Conservation (phyloP, 2,888 invertebrate species). For the Eristalinus sepulchralis region DNA sequence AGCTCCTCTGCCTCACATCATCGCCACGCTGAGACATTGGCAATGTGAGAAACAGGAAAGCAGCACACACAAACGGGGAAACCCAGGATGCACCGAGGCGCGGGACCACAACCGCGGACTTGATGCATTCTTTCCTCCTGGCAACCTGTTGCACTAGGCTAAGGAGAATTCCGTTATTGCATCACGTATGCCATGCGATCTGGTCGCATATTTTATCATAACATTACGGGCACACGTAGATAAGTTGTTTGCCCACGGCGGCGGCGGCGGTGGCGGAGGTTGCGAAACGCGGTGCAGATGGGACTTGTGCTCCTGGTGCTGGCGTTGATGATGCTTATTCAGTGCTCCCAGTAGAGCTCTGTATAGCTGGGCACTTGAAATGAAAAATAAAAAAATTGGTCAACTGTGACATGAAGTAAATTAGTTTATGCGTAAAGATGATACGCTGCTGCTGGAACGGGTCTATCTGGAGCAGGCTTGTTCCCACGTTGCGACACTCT, state of each 20-base stretch:
- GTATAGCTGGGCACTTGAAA: slow-evolving; percentile 22
- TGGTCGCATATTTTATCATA: slow-evolving; percentile 72
- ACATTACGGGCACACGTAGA: slow-evolving; percentile 66
- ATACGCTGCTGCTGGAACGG: slow-evolving; percentile 3
- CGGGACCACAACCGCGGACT: slow-evolving; percentile 24
- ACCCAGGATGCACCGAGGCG: slow-evolving; percentile 36
- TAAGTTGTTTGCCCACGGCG: slow-evolving; percentile 56
- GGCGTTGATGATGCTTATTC: slow-evolving; percentile 55
- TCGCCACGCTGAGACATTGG: background rate
- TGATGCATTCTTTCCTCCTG: slow-evolving; percentile 68
- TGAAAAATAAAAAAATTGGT: slow-evolving; percentile 40
- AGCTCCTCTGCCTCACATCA: background rate
- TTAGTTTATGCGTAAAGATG: slow-evolving; percentile 40
- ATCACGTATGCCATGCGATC: slow-evolving; percentile 69
- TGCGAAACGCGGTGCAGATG: background rate
- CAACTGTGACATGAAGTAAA: slow-evolving; percentile 51
- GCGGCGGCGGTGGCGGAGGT: background rate
- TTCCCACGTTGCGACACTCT: slow-evolving; percentile 29
- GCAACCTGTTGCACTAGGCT: slow-evolving; percentile 71
- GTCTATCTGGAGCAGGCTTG: slow-evolving; percentile 33
- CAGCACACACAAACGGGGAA: slow-evolving; percentile 36
- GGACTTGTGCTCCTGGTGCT: slow-evolving; percentile 10
- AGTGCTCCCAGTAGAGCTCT: slow-evolving; percentile 3
- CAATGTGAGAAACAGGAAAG: slow-evolving; percentile 5
- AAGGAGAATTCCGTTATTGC: slow-evolving; percentile 68